Evolutionary conservation across 2,113 vertebrate species (phyloP), one percentile per base, ranked within the genome.

Genomic region (Nothobranchius furzeri): DNA sequence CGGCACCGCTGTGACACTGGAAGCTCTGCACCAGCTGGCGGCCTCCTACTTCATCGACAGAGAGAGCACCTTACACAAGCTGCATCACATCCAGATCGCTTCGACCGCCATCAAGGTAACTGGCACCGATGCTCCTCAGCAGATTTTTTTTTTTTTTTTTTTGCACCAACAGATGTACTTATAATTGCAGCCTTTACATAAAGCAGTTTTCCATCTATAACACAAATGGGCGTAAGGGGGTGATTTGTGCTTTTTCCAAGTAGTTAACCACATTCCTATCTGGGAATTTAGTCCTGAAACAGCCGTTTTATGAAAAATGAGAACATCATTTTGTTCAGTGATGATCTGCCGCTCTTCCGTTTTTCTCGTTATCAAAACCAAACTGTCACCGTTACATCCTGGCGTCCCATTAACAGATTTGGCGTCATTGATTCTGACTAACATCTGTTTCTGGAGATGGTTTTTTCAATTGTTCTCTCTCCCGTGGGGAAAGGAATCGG

Each of bases 11-110:
- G 87, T 94, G 76, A 92, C 91, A 57, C 89, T 94, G 90, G 93
- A 94, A 76, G 86, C 91, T 13, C 92, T 94, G 64, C 93, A 94
- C 88, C 92, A 94, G 88, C 92, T 94, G 89, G 93, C 93, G 2
- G 93, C 93, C 64, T 94, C 93, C 76, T 94, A 94, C 86, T 94
- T 94, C 70, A 94, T 93, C 14, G 93, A 94, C 86, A 79, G 93
- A 63, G 93, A 94, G 86, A 94, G 90, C 79, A 94, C 93, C 40
- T 84, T 94, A 81, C 91, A 91, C 75, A 93, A 90, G 80, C 91
- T 94, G 65, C 93, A 94, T 76, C 93, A 94, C 88, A 90, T 94
- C 87, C 93, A 94, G 88, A 94, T 94, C 8, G 92, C 93, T 65
- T 93, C 93, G 65, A 92, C 91, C 15, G 93, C 93, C 88, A 93